Evolutionary conservation across 2,113 vertebrate species (phyloP).

Genomic region (Gasterosteus aculeatus): DNA sequence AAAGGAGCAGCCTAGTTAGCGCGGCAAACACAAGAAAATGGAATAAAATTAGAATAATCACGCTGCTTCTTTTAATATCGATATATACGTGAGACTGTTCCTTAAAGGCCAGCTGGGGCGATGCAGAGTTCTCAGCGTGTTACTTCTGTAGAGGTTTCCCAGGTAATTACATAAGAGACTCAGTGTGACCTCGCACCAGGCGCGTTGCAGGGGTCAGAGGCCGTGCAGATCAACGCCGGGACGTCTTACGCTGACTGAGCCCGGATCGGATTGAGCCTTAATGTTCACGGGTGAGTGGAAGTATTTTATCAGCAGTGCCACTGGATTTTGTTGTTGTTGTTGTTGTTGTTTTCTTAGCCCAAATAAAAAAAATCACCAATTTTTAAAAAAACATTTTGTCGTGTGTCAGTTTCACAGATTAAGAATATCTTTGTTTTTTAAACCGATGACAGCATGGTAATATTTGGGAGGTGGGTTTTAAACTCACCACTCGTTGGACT

Average conservation of each 20-base stretch:
- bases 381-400: not conserved
- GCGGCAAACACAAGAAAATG: conserved; percentile 11
- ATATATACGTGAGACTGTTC: not conserved
- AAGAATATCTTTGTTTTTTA: not conserved
- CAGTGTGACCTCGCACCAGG: conserved; percentile 42
- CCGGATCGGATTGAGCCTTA: conserved; percentile 5
- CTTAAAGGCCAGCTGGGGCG: not conserved
- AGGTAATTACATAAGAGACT: conserved; percentile 62
- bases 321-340: not conserved
- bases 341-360: not conserved
- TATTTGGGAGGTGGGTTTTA: not conserved
- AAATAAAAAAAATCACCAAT: not conserved
- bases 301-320: conserved; percentile 11
- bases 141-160: conserved; percentile 25
- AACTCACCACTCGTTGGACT: conserved; percentile 97
- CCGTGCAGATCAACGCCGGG: conserved; percentile 46
- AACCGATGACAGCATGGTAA: not conserved
- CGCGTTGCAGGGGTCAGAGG: conserved; percentile 48
- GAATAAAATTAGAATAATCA: conserved; percentile 26
- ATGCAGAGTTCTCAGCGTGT: not conserved
- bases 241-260: conserved; percentile 42
- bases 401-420: not conserved
- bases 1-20: conserved; percentile 17
- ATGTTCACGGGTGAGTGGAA: conserved; percentile 28
- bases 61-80: conserved; percentile 21